Base-by-base conservation (phyloP, 2,113 vertebrate genomes). In the Megaleporinus macrocephalus region DNA sequence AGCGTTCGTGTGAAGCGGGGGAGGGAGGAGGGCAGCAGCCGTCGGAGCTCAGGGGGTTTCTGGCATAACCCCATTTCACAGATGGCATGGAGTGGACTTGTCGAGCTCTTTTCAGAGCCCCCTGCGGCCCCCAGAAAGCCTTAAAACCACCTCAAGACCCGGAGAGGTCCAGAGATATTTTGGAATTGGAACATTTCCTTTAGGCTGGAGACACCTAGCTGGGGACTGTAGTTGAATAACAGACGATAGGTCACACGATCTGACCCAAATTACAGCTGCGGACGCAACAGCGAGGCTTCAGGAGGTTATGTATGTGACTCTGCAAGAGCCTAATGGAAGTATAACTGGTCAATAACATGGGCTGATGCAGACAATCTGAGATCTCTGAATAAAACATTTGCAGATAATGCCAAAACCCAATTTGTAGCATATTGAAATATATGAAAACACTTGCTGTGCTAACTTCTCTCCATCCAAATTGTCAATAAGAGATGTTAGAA, bases 41-140 rank as follows among this genome's bases (percentile, higher is more conserved):
- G 26, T 24, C 13, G 5, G 53, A 36, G 57, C 27, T 41, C 63
- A 57, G 29, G 20, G 41, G 29, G 4, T 13, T 66, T 68, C 16
- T 57, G 49, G 63, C 44, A 33, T 41, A 82, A 66, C 53, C 51
- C 55, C 36, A 47, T 44, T 49, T 73, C 51, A 77, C 79, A 78
- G 75, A 85, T 82, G 76, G 70, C n/a, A 53, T 74, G 26, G 59
- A 55, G 51, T 53, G n/a, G 41, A 57, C 65, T 68, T 36, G n/a
- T 4, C 41, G n/a, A 59, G 71, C 57, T 59, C 63, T 80, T 81
- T 76, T 65, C n/a, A 24, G 53, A 82, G 41, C 29, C 29, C 49
- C 36, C 4, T n/a, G 36, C 57, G 83, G 68, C 63, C 47, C 44
- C 18, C 13, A 18, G 29, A 57, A 80, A 51, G 24, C 51, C 57